A percentile compares a stretch with the other conserved stretches of the same genome.
phyloP scores from a whole-genome alignment of 37 sponge, comb jelly and placozoan genomes.

The Cladorhizidae sp. region DNA sequence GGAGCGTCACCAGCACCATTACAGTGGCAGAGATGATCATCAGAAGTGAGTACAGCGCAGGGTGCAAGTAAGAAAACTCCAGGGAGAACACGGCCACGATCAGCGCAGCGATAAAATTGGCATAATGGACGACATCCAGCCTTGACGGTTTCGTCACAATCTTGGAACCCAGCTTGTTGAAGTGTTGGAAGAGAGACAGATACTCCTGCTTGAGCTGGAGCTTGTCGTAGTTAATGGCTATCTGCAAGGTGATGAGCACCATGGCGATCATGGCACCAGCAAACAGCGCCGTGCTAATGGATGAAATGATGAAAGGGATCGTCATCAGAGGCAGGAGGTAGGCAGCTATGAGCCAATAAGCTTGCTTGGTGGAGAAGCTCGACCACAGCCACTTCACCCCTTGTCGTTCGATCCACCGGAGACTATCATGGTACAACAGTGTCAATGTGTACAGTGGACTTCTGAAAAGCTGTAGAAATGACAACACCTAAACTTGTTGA shows the following conservation, averaged over 20 bases:
- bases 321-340: slow-evolving; percentile 55
- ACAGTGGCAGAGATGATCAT: slow-evolving; percentile 3
- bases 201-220: slow-evolving; percentile 2
- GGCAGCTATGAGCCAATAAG: slow-evolving; percentile 36
- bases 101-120: slow-evolving; percentile 6
- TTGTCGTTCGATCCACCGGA: slow-evolving; percentile 29
- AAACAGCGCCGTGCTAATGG: slow-evolving; percentile 30
- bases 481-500: too few relatives aligned
- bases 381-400: slow-evolving; percentile 63
- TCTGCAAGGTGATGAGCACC: slow-evolving; percentile 46
- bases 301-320: slow-evolving; percentile 21
- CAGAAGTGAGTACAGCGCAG: slow-evolving; percentile 6
- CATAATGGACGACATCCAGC: slow-evolving; percentile 11
- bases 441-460: slow-evolving; percentile 29
- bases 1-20: slow-evolving; percentile 16
- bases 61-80: slow-evolving; percentile 12
- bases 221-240: slow-evolving; percentile 15
- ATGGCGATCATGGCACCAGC: slow-evolving; percentile 26
- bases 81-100: slow-evolving; percentile 22
- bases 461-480: slow-evolving; percentile 13
- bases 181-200: slow-evolving; percentile 36
- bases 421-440: neutral
- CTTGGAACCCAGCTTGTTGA: slow-evolving; percentile 15
- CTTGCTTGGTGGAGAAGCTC: slow-evolving; percentile 48
- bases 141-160: neutral